phyloP scores from a whole-genome alignment of 2,113 vertebrate genomes.

The Spheniscus mendiculus region DNA sequence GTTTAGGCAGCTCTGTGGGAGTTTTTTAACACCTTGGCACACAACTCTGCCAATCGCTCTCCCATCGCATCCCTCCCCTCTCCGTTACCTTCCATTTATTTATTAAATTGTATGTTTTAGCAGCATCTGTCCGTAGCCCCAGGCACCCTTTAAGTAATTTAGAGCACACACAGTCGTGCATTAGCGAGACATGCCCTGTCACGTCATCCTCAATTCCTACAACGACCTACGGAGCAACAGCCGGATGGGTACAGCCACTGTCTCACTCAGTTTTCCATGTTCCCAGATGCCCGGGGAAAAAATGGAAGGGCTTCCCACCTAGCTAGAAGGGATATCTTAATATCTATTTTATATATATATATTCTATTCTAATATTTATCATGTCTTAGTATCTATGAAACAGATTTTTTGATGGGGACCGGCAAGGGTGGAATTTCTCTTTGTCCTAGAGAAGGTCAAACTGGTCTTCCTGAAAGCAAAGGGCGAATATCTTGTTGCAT shows the following conservation, averaged over 20 bases:
- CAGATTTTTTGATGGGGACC: background rate
- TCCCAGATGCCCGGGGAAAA: background rate
- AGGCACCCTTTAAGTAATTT: slow-evolving; percentile 52
- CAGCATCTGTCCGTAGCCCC: slow-evolving; percentile 42
- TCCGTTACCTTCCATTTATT: slow-evolving; percentile 21
- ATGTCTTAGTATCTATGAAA: accelerated
- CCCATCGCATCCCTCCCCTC: background rate
- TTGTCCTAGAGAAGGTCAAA: background rate
- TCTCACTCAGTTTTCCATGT: accelerated
- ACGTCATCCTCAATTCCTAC: background rate
- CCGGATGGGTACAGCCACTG: background rate
- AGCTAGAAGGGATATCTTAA: background rate
- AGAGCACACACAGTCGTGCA: background rate
- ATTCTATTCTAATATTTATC: background rate
- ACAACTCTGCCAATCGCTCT: background rate
- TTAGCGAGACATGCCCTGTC: background rate
- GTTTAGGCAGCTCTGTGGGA: slow-evolving; percentile 60
- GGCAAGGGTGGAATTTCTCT: background rate
- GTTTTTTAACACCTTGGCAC: slow-evolving; percentile 61
- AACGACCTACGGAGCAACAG: background rate
- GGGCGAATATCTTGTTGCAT: background rate
- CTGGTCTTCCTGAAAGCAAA: background rate
- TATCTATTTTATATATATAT: background rate
- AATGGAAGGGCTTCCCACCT: background rate
- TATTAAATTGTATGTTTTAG: slow-evolving; percentile 43